Base-by-base conservation (phyloP, 2,888 invertebrate species). In the Cryptocephalus primarius region DNA sequence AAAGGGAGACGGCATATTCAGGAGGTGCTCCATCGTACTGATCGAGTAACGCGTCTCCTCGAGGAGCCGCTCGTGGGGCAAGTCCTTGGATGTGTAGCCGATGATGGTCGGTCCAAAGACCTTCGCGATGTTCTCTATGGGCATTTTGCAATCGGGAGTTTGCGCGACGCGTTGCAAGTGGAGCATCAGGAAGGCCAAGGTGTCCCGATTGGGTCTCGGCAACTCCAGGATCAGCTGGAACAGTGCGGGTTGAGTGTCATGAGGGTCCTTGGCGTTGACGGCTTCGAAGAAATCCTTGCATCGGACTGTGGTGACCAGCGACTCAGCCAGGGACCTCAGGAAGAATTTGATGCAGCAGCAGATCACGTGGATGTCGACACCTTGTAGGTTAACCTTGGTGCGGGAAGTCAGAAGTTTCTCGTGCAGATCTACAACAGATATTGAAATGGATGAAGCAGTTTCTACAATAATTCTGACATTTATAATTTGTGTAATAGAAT, bases 341-440 rank as follows among this genome's bases (percentile, higher is more conserved):
- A 99, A 99, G 70, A 92, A 89, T 73, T 97, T 99, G 40, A 99
- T 76, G 50, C 90, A 89, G 40, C 95, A 91, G 69, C 95, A 94
- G 33, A 99, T 75, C 1, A 88, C 88, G 69, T 95, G 85, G 32
- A 95, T 76, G 66, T 99, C 90, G 11, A 82, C 74, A 40, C 75
- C 73, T 0, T 73, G 67, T 34, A 97, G 74, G 59, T 83, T 85
- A 0, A 96, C 95, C 0, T 85, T 80, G 1, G 88, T 86, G 68
- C 86, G 88, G 12, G 90, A 88, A 55, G 83, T 83, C 8, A 94
- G 73, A 66, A 96, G 92, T 54, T 86, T 87, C 60, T 93, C 88
- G 76, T 80, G 49, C 3, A 52, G 33, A 12, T 48, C 52, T 48
- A 32, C 58, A 22, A 60, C 10, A 39, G 40, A 22, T 22, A 22